Base-by-base conservation (phyloP, 2,113 vertebrate species). In the Archilochus colubris region DNA sequence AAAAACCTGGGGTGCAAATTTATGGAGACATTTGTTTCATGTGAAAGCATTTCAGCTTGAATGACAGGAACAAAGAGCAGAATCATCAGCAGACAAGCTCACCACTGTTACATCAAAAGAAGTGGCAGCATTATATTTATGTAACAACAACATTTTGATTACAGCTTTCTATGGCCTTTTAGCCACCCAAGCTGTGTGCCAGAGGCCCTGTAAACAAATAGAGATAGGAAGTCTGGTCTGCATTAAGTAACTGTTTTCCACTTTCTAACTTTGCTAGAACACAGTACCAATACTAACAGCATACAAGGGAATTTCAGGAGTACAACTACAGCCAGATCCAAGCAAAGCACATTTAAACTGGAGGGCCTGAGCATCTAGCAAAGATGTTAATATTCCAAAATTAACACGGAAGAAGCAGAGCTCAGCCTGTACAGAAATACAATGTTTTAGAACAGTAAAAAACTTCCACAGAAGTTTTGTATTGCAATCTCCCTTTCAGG, bases 181-280 rank as follows among this genome's bases (percentile, higher is more conserved):
- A 89, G 88, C 92, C 92, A 90, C 38, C 61, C 4, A 11, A 64
- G 28, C 63, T 54, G 7, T 54, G 83, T 64, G 77, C 69, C 93
- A 94, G 86, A 93, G 92, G 96, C 96, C 95, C 92, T 94, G 94
- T 79, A 95, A 96, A 92, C 77, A 95, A 78, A 89, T 36, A 76
- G 80, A 89, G 90, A 93, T 31, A 92, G 43, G 86, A 96, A 96
- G 94, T 94, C 91, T 96, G 96, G 83, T 95, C 96, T 94, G 70
- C 67, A 96, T 97, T 94, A 96, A 72, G 68, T 6, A 58, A 64
- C 73, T 69, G 82, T 67, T 92, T 88, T 90, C 95, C 86, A 91
- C 73, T 91, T 95, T 90, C 94, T 85, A 87, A 85, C 51, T 86
- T 22, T 43, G 58, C 77, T 93, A 36, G 66, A 94, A 91, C 94